Evolutionary conservation across 2,888 invertebrate genomes (phyloP).

Genomic region (Chloroclystis v-ata): DNA sequence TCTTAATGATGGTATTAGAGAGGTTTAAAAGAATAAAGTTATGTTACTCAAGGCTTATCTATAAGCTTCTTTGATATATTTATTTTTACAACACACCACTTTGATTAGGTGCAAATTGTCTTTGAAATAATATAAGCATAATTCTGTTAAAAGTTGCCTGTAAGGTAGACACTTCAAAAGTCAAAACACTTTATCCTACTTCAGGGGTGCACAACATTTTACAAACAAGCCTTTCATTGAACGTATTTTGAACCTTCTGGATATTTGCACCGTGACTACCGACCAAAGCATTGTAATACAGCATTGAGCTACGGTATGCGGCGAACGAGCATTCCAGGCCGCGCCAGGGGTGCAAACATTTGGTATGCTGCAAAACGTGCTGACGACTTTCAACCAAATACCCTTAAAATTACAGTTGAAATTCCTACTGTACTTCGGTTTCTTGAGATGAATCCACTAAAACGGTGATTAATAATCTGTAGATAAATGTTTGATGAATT

Average conservation of each 20-base stretch:
- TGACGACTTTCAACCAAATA: conserved; percentile 19
- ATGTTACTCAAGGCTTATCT: too few relatives aligned
- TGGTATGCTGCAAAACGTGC: conserved; percentile 33
- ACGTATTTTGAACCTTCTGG: background rate
- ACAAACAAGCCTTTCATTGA: too few relatives aligned
- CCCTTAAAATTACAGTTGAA: background rate
- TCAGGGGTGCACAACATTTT: too few relatives aligned
- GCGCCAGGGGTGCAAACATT: conserved; percentile 15
- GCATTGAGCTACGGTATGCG: conserved; percentile 29
- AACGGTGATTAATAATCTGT: background rate
- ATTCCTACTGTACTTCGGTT: background rate
- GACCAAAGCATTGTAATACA: conserved; percentile 1
- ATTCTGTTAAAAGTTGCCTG: too few relatives aligned
- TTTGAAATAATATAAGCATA: too few relatives aligned
- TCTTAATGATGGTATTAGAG: conserved; percentile 27
- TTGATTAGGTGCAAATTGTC: too few relatives aligned
- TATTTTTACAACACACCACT: too few relatives aligned
- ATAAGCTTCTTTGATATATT: too few relatives aligned
- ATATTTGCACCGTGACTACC: background rate
- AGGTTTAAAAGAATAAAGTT: too few relatives aligned
- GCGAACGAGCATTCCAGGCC: conserved; percentile 24
- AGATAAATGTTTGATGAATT: background rate
- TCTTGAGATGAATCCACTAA: background rate
- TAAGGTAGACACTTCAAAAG: background rate
- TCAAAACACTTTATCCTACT: too few relatives aligned